Evolutionary conservation across 2,888 invertebrate genomes (phyloP).

Genomic region (Chromoteleia sp.): DNA sequence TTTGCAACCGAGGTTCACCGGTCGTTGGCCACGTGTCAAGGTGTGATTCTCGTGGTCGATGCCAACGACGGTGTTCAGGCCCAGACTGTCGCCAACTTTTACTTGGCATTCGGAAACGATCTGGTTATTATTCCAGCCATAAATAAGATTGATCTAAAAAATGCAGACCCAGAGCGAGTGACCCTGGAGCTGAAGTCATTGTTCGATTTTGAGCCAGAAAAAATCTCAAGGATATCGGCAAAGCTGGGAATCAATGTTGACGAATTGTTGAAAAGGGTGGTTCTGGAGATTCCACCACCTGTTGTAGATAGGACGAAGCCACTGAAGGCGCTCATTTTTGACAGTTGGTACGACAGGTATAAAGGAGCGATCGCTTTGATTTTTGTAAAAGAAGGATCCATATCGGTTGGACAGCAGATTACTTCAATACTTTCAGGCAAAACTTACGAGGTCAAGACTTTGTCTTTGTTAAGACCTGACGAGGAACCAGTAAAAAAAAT

Average conservation of each 20-base stretch:
- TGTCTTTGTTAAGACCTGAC: constrained; percentile 92
- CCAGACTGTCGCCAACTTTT: constrained; percentile 98
- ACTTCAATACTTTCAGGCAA: constrained; percentile 90
- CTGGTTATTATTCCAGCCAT: constrained; percentile 95
- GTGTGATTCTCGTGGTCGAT: constrained; percentile 97
- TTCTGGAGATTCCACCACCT: constrained; percentile 92
- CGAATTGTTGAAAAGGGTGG: constrained; percentile 91
- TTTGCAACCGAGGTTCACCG: constrained; percentile 98
- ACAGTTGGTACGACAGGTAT: constrained; percentile 96
- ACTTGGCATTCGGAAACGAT: constrained; percentile 93
- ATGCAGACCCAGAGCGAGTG: constrained; percentile 94
- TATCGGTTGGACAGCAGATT: constrained; percentile 91
- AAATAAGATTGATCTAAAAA: constrained; percentile 98
- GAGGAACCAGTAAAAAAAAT: constrained; percentile 88
- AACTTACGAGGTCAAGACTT: constrained; percentile 90
- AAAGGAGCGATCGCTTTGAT: constrained; percentile 92
- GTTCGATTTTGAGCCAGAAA: constrained; percentile 91
- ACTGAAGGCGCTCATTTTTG: constrained; percentile 94
- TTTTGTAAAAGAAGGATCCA: constrained; percentile 91
- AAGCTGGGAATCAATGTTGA: constrained; percentile 95
- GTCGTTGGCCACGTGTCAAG: constrained; percentile 96
- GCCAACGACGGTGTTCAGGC: constrained; percentile 98
- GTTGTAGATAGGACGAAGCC: constrained; percentile 86
- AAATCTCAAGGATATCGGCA: constrained; percentile 94
- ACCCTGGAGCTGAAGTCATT: constrained; percentile 91